Conservation (phyloP, 1,140 invertebrate genomes). For the Monomorium pharaonis region DNA sequence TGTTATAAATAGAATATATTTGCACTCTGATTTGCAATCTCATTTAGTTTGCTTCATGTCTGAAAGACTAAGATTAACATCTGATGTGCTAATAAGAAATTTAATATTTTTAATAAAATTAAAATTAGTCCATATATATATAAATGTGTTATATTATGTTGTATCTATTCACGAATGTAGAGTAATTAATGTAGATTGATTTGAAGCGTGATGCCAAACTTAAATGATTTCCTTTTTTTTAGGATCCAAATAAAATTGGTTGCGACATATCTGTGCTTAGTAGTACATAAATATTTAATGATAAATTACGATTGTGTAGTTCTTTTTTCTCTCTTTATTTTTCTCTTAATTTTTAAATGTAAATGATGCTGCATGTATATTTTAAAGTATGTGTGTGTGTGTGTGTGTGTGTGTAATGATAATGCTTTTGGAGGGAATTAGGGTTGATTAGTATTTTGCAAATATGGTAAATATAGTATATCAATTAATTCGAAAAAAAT, state of each 20-base stretch:
- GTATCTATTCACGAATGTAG: neutral
- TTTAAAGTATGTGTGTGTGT: neutral
- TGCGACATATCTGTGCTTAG: neutral
- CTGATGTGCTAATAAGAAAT: neutral
- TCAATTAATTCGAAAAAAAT: neutral
- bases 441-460: neutral
- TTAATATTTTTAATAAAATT: neutral
- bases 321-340: neutral
- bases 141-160: neutral
- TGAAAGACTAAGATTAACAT: constrained; percentile 28
- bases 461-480: neutral
- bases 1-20: constrained; percentile 46
- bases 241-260: neutral
- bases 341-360: constrained; percentile 15
- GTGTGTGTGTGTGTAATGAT: too few relatives aligned
- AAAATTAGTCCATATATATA: neutral
- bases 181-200: constrained; percentile 4
- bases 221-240: constrained; percentile 20
- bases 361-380: neutral
- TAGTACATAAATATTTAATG: constrained; percentile 12
- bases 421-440: neutral
- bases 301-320: neutral
- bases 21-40: constrained; percentile 34
- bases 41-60: constrained; percentile 23
- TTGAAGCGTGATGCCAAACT: neutral